Evolutionary conservation across 2,113 vertebrate species (phyloP).

Genomic region (Ciconia boyciana): DNA sequence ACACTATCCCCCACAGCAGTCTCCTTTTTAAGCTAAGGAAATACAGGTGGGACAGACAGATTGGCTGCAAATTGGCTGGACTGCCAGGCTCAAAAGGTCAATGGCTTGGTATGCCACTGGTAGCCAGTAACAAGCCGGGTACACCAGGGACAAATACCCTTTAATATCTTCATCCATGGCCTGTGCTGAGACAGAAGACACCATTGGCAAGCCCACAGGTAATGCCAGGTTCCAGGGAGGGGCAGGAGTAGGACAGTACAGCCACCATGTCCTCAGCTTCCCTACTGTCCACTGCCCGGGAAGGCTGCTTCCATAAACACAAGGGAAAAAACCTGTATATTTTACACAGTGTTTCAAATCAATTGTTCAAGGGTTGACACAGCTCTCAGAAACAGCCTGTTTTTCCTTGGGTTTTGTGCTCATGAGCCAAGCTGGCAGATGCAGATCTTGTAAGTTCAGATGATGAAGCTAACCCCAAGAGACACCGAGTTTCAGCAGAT

Average conservation of each 20-base stretch:
- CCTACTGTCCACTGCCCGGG: background rate
- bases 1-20: background rate
- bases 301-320: background rate
- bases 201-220: fast-evolving
- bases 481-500: background rate
- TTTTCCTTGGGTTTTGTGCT: background rate
- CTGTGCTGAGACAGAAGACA: background rate
- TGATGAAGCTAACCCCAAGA: background rate
- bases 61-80: background rate
- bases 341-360: background rate
- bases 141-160: fast-evolving
- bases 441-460: constrained; percentile 18
- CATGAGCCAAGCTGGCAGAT: constrained; percentile 37
- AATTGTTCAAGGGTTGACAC: background rate
- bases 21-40: background rate
- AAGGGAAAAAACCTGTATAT: fast-evolving
- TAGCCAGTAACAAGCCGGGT: background rate
- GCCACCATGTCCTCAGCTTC: background rate
- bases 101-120: background rate
- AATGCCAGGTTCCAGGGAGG: background rate
- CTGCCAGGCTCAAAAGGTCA: background rate
- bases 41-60: background rate
- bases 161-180: background rate
- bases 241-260: background rate
- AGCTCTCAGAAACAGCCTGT: background rate